Evolutionary conservation across 2,888 invertebrate species (phyloP).

Genomic region (Iselma pallidipennis): DNA sequence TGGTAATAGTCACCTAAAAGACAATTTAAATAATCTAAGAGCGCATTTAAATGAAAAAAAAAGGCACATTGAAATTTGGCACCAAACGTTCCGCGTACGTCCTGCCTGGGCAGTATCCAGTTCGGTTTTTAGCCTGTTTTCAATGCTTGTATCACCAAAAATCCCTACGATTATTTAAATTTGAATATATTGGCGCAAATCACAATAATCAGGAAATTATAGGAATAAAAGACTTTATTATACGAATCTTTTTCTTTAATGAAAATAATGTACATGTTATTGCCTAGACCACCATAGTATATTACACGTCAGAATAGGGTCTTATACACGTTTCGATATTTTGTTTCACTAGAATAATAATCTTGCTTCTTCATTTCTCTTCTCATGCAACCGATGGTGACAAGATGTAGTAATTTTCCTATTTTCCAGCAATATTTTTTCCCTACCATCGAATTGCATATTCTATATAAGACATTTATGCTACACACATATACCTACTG

Average conservation of each 20-base stretch:
- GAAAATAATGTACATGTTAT: slow-evolving; percentile 61
- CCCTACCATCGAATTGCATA: slow-evolving; percentile 25
- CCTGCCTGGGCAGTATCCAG: no score
- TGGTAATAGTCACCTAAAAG: no score
- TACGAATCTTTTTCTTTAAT: slow-evolving; percentile 59
- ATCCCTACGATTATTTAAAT: no score
- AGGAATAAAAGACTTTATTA: slow-evolving; percentile 14
- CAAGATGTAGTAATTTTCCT: no score
- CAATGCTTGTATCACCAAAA: no score
- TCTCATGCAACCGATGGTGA: slow-evolving; percentile 17
- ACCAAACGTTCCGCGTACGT: no score
- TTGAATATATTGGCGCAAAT: no score
- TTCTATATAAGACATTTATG: slow-evolving; percentile 39
- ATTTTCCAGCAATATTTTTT: slow-evolving; percentile 23
- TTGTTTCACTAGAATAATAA: slow-evolving; percentile 27
- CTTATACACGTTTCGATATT: slow-evolving; percentile 41
- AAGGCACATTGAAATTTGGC: no score
- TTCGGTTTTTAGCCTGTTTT: no score
- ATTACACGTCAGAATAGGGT: slow-evolving; percentile 58
- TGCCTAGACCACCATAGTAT: slow-evolving; percentile 58
- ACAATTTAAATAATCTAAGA: no score
- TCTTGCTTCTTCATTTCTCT: neutral
- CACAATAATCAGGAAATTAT: neutral
- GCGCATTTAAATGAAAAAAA: no score
- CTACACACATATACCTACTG: slow-evolving; percentile 52